Base-by-base conservation (phyloP, 2,113 vertebrate genomes). In the Dicentrarchus labrax region DNA sequence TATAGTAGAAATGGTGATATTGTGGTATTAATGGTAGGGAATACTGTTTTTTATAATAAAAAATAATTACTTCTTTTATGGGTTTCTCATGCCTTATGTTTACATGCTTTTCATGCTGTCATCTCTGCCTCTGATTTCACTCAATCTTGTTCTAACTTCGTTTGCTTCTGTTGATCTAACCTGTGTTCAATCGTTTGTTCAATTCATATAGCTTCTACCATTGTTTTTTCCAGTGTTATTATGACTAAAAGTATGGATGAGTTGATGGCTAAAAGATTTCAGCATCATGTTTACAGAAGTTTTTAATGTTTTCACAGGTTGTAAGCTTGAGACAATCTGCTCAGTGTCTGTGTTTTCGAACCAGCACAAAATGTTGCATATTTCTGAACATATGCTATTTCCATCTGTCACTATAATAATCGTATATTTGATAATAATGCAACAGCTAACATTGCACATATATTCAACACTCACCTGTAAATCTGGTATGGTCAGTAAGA, bases 131-230 rank as follows among this genome's bases (percentile, higher is more conserved):
- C 50, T 62, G 9, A 19, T 21, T 43, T 64, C 22, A 51, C 24
- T 78, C 10, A 22, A 0, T 76, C 61, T 30, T 21, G 15, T 24
- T 60, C 51, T 19, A 67, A 74, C 56, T 21, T 39, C 51, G 22
- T 60, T 60, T 13, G 60, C n/a, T 39, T 71, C 76, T 61, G 72
- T 61, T 17, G 51, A 85, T 53, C 48, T 6, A 22, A 15, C 9
- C 39, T 30, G 6, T 30, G 6, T n/a, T 56, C 7, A 66, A 38
- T 38, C 2, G 1, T 21, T 59, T 43, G 3, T 16, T 8, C 43
- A 30, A 30, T 30, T 30, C 30, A 30, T 54, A 10, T 30, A 4
- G 38, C 12, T 24, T 39, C 39, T 64, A 15, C 10, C 17, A 12
- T 24, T 51, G n/a, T 45, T 16, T 45, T 5, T 50, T 43, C 22